Conservation (phyloP, 2,113 vertebrate genomes). For the Toxotes jaculatrix region DNA sequence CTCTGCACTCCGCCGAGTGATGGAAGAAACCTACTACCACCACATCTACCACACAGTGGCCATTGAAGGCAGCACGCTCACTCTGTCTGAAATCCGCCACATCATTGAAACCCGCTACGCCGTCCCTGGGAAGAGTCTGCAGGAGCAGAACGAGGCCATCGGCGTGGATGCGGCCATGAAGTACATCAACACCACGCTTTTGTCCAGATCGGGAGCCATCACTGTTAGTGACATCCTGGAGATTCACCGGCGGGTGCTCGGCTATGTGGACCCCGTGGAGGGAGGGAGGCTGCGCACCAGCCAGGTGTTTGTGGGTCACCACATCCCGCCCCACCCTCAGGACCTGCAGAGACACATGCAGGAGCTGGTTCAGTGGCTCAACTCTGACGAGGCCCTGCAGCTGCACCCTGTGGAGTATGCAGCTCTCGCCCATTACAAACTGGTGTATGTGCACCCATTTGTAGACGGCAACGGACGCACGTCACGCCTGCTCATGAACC, state of each 20-base stretch:
- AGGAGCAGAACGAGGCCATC: slow-evolving; percentile 97
- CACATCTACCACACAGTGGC: slow-evolving; percentile 99
- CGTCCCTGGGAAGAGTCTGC: slow-evolving; percentile 93
- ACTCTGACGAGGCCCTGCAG: slow-evolving; percentile 92
- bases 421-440: slow-evolving; percentile 94
- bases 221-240: slow-evolving; percentile 88
- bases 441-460: slow-evolving; percentile 97
- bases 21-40: slow-evolving; percentile 98
- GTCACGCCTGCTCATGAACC: slow-evolving; percentile 95
- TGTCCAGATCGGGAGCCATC: slow-evolving; percentile 88
- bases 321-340: slow-evolving; percentile 92
- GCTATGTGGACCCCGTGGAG: slow-evolving; percentile 94
- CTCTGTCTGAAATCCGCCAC: slow-evolving; percentile 94
- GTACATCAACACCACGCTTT: slow-evolving; percentile 92
- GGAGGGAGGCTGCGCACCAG: slow-evolving; percentile 90
- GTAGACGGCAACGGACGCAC: slow-evolving; percentile 95
- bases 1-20: slow-evolving; percentile 91
- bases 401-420: slow-evolving; percentile 96
- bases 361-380: slow-evolving; percentile 96
- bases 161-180: slow-evolving; percentile 95
- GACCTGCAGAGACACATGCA: slow-evolving; percentile 93
- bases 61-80: slow-evolving; percentile 97
- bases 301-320: slow-evolving; percentile 97
- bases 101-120: slow-evolving; percentile 97
- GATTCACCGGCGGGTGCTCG: slow-evolving; percentile 94